These are phyloP conservation scores for Hydrochoerus hydrochaeris DNA, from an alignment of 2,113 vertebrate species.

Conservation along the genomic window DNA sequence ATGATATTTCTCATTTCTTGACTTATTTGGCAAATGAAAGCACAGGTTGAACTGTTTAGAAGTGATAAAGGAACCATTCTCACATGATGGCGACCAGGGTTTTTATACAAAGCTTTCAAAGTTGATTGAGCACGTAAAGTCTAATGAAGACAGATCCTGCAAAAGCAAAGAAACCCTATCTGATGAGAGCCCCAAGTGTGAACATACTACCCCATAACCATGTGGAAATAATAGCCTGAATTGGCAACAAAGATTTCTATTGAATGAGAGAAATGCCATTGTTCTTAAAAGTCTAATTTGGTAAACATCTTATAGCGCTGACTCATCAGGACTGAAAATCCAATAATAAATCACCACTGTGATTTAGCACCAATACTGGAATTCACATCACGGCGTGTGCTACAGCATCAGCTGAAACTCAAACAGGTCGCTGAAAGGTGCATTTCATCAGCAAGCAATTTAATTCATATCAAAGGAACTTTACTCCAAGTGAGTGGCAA, in stretches of 20 bases:
- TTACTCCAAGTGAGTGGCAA: slow-evolving; percentile 71
- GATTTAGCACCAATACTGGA: slow-evolving; percentile 64
- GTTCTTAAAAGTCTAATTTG: slow-evolving; percentile 78
- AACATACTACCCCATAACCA: slow-evolving; percentile 74
- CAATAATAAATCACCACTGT: slow-evolving; percentile 70
- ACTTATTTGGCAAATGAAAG: slow-evolving; percentile 67
- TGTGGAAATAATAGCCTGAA: slow-evolving; percentile 79
- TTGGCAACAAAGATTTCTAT: slow-evolving; percentile 70
- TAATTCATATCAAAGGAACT: slow-evolving; percentile 79
- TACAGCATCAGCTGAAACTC: slow-evolving; percentile 58
- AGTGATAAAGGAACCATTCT: slow-evolving; percentile 66
- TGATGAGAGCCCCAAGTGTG: slow-evolving; percentile 72
- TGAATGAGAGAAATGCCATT: slow-evolving; percentile 71
- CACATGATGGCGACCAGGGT: slow-evolving; percentile 41
- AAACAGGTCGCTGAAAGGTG: slow-evolving; percentile 70
- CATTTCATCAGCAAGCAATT: slow-evolving; percentile 80
- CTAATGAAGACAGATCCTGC: slow-evolving; percentile 66
- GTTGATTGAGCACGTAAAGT: slow-evolving; percentile 66
- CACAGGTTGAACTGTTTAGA: slow-evolving; percentile 74
- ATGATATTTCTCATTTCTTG: slow-evolving; percentile 55
- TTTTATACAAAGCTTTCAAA: slow-evolving; percentile 69
- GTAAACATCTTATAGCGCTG: slow-evolving; percentile 76
- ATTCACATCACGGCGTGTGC: slow-evolving; percentile 61
- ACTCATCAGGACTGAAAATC: slow-evolving; percentile 77
- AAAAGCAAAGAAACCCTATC: slow-evolving; percentile 75